phyloP scores from a whole-genome alignment of 2,113 vertebrate genomes.

The Coryphaenoides rupestris region DNA sequence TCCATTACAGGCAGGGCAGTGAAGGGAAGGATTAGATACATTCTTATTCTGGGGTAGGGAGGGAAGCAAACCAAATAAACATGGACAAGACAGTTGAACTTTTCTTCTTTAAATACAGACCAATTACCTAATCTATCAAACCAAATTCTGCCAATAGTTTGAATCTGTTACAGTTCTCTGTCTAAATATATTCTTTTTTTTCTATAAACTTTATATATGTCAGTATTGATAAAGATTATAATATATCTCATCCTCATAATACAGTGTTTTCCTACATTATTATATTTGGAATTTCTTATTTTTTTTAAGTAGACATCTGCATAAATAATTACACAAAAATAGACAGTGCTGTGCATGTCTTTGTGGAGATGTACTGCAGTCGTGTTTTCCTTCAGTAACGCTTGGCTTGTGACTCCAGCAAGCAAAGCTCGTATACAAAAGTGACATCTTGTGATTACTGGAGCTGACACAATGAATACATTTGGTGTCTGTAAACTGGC shows the following conservation, averaged over 20 bases:
- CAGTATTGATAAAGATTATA: constrained; percentile 66
- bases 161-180: constrained; percentile 60
- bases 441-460: constrained; percentile 33
- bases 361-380: constrained; percentile 52
- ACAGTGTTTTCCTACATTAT: constrained; percentile 64
- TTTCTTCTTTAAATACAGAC: constrained; percentile 59
- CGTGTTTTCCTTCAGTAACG: constrained; percentile 43
- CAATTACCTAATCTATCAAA: constrained; percentile 57
- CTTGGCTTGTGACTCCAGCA: constrained; percentile 42
- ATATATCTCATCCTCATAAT: constrained; percentile 66
- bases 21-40: constrained; percentile 65
- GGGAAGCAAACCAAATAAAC: constrained; percentile 72
- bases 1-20: constrained; percentile 70
- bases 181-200: constrained; percentile 49
- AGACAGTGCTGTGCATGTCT: constrained; percentile 73
- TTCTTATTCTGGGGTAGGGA: constrained; percentile 68
- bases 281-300: constrained; percentile 60
- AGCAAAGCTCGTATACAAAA: constrained; percentile 43
- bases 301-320: constrained; percentile 62
- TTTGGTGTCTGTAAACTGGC: constrained; percentile 31
- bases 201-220: constrained; percentile 38
- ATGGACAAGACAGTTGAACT: constrained; percentile 71
- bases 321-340: constrained; percentile 73
- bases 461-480: constrained; percentile 38
- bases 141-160: constrained; percentile 44